Percentiles rank a stretch among this genome's conserved stretches.
These are phyloP conservation scores for Cnemophilus loriae DNA, from an alignment of 2,113 vertebrate species.

Conservation along the genomic window DNA sequence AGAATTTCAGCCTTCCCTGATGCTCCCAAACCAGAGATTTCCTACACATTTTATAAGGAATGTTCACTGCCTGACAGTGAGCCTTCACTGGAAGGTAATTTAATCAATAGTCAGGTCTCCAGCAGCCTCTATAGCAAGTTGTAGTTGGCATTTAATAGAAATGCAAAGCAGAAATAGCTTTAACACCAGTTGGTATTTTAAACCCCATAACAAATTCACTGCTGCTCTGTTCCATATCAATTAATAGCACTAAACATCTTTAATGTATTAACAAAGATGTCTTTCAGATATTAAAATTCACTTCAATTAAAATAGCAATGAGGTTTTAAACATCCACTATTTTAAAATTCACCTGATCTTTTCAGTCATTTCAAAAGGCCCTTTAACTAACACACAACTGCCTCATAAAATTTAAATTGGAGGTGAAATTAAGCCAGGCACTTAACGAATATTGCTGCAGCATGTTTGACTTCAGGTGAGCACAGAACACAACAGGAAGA, in stretches of 20 bases:
- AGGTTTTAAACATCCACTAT: slow-evolving; percentile 13
- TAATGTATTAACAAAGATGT: slow-evolving; percentile 56
- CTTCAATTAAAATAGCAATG: slow-evolving; percentile 57
- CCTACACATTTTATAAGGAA: background rate
- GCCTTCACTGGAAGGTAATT: background rate
- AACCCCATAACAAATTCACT: slow-evolving; percentile 58
- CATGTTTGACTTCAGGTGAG: background rate
- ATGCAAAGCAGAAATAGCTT: slow-evolving; percentile 51
- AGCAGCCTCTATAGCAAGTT: slow-evolving; percentile 40
- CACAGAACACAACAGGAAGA: background rate
- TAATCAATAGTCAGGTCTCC: slow-evolving; percentile 33
- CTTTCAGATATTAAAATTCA: slow-evolving; percentile 50
- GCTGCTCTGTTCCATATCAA: slow-evolving; percentile 66
- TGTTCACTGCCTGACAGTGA: background rate
- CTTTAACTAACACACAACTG: slow-evolving; percentile 23
- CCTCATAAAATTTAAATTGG: slow-evolving; percentile 33
- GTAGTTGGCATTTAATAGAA: slow-evolving; percentile 64
- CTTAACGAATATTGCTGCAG: background rate
- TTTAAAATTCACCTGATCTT: slow-evolving; percentile 53
- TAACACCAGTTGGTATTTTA: slow-evolving; percentile 60
- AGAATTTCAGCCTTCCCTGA: background rate
- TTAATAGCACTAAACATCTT: slow-evolving; percentile 66
- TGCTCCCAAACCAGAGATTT: background rate
- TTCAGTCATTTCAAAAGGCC: slow-evolving; percentile 27
- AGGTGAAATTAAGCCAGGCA: background rate